Evolutionary conservation across 92 coral and sea anemone species (phyloP).

Genomic region (Parazoanthus atlanticus): DNA sequence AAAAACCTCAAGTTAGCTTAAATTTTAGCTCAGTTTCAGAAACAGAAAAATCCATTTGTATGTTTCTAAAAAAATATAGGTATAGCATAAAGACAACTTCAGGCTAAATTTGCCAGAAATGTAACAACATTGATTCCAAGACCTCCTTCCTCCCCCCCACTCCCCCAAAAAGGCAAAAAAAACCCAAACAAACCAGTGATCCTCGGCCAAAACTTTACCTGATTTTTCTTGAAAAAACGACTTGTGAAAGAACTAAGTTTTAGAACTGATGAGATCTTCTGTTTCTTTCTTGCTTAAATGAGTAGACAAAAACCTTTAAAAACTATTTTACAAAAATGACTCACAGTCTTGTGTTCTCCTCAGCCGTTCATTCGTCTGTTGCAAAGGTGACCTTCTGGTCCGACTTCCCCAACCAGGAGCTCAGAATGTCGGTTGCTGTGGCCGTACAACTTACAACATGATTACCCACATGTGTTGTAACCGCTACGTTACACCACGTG

Average conservation of each 20-base stretch:
- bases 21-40: too few relatives aligned
- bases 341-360: not conserved
- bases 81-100: too few relatives aligned
- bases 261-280: too few relatives aligned
- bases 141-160: too few relatives aligned
- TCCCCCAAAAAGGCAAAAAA: too few relatives aligned
- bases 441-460: slow-evolving; percentile 5
- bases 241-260: not conserved
- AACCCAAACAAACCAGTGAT: too few relatives aligned
- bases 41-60: too few relatives aligned
- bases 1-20: too few relatives aligned
- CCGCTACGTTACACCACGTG: not conserved
- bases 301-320: not conserved
- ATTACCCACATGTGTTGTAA: slow-evolving; percentile 33
- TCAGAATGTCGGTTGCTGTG: slow-evolving; percentile 39
- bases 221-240: not conserved
- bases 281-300: not conserved
- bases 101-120: too few relatives aligned
- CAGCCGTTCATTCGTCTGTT: slow-evolving; percentile 20
- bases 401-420: slow-evolving; percentile 10
- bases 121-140: too few relatives aligned
- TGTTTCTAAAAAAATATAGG: too few relatives aligned
- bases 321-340: not conserved
- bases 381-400: slow-evolving; percentile 18
- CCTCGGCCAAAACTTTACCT: not conserved